Evolutionary conservation across 2,113 vertebrate genomes (phyloP).

Genomic region (Pachycephala philippinensis): DNA sequence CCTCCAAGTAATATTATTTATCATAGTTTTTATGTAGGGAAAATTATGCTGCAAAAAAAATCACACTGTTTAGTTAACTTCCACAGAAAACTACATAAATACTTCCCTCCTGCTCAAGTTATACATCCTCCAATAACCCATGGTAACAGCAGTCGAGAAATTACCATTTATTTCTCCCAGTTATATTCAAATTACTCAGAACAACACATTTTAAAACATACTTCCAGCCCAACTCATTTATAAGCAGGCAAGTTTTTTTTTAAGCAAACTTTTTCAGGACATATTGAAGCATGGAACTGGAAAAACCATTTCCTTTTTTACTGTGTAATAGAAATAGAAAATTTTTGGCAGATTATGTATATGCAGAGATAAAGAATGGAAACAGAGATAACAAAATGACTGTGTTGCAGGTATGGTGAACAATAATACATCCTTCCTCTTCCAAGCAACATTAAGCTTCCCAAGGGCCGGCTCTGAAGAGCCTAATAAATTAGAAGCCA

Average conservation of each 20-base stretch:
- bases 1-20: background rate
- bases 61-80: background rate
- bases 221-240: background rate
- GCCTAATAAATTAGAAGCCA: background rate
- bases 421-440: background rate
- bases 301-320: slow-evolving; percentile 7
- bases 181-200: background rate
- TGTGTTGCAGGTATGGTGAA: background rate
- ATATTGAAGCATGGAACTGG: background rate
- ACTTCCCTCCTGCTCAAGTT: background rate
- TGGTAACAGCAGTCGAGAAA: background rate
- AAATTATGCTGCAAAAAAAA: background rate
- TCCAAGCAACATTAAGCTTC: background rate
- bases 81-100: background rate
- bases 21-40: background rate
- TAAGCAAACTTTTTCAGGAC: background rate
- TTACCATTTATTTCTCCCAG: background rate
- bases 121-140: background rate
- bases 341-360: background rate
- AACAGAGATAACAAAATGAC: background rate
- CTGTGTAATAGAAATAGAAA: background rate
- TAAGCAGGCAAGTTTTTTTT: background rate
- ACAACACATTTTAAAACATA: background rate
- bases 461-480: background rate
- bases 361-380: background rate